Base-by-base conservation (phyloP, 1,140 invertebrate genomes). In the Caenorhabditis latens region DNA sequence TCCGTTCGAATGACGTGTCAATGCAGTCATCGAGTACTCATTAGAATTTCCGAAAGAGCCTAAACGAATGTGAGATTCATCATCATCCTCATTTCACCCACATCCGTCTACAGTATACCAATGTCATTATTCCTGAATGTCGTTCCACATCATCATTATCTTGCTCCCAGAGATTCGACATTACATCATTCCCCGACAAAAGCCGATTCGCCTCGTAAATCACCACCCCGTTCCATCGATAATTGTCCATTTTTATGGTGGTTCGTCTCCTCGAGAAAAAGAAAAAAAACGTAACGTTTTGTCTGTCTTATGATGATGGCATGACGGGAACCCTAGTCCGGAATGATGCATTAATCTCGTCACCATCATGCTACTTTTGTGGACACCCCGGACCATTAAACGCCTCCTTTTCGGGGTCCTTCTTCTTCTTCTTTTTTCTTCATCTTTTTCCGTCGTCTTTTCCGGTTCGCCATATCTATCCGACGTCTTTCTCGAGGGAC, bases 321-420 rank as follows among this genome's bases (percentile, higher is more conserved):
- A 71, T 19, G 65, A 46, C 40, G 42, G 65, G 40, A 32, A 50
- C n/a, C 71, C 46, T 48, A 24, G 11, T 79, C 71, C n/a, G 46
- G n/a, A 50, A 79, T 50, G 46, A 50, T 79, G 71, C 71, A 79
- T 79, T 79, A 79, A 79, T 79, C 71, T 79, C 71, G 71, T 79
- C 71, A n/a, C 46, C 71, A 79, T 79, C 71, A 79, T 79, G 21
- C 71, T 50, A 13, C 46, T 50, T 50, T 46, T 53, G 42, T 16
- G 13, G 24, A 65, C 3, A 13, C 16, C 6, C 42, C 67, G 67
- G 42, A 71, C 67, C 67, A 71, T 71, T 71, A 71, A 71, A 71
- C 67, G 67, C 67, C 71, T 79, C 46, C n/a, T 50, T 79, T 50
- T 50, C 40, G 40, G 65, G 65, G 4, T 2, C 40, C 46, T 32